These are phyloP conservation scores for Seira musarum DNA, from an alignment of 2,888 invertebrate species.

Conservation along the genomic window DNA sequence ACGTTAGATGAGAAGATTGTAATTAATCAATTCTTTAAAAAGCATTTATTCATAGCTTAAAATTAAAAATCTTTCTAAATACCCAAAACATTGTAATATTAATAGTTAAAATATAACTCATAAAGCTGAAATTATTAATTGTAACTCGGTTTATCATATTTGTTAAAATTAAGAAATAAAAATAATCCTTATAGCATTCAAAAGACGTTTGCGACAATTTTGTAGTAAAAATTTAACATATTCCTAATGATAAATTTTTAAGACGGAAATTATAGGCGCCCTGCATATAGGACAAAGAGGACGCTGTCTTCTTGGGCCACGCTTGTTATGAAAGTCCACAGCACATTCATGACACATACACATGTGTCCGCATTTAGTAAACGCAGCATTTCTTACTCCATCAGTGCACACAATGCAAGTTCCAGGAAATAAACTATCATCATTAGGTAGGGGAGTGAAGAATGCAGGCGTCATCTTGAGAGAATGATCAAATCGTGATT, in stretches of 20 bases:
- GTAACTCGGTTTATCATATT: too few relatives aligned
- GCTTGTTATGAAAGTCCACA: neutral
- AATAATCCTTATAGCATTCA: too few relatives aligned
- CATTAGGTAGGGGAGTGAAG: neutral
- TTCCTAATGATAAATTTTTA: conserved; percentile 22
- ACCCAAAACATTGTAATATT: too few relatives aligned
- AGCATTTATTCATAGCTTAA: too few relatives aligned
- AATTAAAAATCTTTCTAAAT: too few relatives aligned
- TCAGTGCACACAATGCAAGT: conserved; percentile 59
- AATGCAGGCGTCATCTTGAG: conserved; percentile 33
- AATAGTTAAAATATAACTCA: too few relatives aligned
- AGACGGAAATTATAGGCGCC: conserved; percentile 28
- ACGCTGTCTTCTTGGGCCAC: neutral
- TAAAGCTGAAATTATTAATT: too few relatives aligned
- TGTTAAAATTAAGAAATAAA: too few relatives aligned
- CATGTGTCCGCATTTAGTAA: conserved; percentile 60
- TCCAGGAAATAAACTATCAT: neutral
- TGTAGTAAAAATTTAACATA: too few relatives aligned
- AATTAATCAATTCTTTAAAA: too few relatives aligned
- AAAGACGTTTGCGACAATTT: too few relatives aligned
- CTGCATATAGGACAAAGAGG: conserved; percentile 42
- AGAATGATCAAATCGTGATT: neutral
- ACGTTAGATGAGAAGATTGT: too few relatives aligned
- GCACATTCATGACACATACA: conserved; percentile 58
- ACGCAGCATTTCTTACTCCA: conserved; percentile 50